Percentiles rank a stretch among this genome's conserved stretches.
These are phyloP conservation scores for Sinocyclocheilus rhinocerous DNA, from an alignment of 2,113 vertebrate species.

Conservation along the genomic window DNA sequence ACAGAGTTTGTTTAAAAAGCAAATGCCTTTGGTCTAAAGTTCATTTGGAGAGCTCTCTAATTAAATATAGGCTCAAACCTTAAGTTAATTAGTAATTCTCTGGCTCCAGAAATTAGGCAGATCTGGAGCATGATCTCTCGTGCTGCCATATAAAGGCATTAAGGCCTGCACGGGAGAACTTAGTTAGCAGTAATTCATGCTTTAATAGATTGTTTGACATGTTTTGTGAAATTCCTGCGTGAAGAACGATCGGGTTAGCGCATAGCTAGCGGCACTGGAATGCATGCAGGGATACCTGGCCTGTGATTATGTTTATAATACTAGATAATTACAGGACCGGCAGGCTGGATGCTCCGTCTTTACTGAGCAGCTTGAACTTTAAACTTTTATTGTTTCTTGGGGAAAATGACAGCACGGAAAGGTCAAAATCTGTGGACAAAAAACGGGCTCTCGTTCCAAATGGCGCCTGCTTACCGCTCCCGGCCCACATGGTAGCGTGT, in stretches of 20 bases:
- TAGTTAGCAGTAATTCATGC: conserved; percentile 57
- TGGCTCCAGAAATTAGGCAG: conserved; percentile 78
- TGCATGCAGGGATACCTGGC: conserved; percentile 77
- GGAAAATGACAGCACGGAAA: conserved; percentile 68
- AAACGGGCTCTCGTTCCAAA: conserved; percentile 66
- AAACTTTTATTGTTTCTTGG: conserved; percentile 76
- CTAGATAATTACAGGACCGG: conserved; percentile 79
- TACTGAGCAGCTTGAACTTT: conserved; percentile 68
- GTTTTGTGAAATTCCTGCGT: conserved; percentile 67
- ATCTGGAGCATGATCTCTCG: conserved; percentile 66
- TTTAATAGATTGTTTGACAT: conserved; percentile 61
- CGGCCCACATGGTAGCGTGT: not conserved
- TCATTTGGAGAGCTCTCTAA: conserved; percentile 81
- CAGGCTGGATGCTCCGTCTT: conserved; percentile 70
- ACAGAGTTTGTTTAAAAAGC: conserved; percentile 81
- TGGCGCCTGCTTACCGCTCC: conserved; percentile 55
- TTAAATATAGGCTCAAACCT: conserved; percentile 80
- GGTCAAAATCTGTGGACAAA: conserved; percentile 60
- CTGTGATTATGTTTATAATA: conserved; percentile 84
- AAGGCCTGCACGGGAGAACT: conserved; percentile 2
- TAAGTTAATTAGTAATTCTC: conserved; percentile 85
- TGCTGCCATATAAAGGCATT: conserved; percentile 65
- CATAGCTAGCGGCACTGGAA: conserved; percentile 74
- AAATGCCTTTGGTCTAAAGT: conserved; percentile 83
- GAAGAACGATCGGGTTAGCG: conserved; percentile 69